Conservation (phyloP, 2,113 vertebrate species). For the Antechinus flavipes region DNA sequence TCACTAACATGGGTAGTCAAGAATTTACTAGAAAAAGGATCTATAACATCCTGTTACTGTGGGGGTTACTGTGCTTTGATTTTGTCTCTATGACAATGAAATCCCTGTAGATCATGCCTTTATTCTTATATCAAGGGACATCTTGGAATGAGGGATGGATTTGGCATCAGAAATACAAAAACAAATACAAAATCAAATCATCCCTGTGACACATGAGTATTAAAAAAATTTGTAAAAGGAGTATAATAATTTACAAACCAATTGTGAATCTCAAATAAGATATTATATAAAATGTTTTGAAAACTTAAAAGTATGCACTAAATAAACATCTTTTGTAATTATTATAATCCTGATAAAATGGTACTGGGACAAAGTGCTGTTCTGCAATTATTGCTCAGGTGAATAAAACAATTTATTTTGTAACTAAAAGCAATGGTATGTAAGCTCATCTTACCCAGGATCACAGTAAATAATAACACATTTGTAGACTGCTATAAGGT, state of each 20-base stretch:
- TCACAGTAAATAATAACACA: neutral
- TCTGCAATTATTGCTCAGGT: neutral
- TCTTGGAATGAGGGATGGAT: neutral
- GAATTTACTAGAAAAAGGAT: neutral
- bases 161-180: neutral
- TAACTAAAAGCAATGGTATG: neutral
- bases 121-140: neutral
- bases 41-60: neutral
- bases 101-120: neutral
- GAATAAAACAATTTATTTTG: neutral
- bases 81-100: neutral
- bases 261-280: neutral
- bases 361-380: neutral
- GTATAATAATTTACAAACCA: neutral
- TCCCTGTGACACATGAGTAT: neutral
- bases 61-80: neutral
- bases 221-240: neutral
- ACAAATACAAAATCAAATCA: neutral
- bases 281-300: neutral
- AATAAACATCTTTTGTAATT: neutral
- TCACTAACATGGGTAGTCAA: neutral
- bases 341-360: neutral
- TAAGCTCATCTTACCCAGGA: neutral
- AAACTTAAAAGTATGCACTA: neutral
- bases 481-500: neutral